phyloP scores from a whole-genome alignment of 2,797 vertebrate genomes.

The Periparus ater region DNA sequence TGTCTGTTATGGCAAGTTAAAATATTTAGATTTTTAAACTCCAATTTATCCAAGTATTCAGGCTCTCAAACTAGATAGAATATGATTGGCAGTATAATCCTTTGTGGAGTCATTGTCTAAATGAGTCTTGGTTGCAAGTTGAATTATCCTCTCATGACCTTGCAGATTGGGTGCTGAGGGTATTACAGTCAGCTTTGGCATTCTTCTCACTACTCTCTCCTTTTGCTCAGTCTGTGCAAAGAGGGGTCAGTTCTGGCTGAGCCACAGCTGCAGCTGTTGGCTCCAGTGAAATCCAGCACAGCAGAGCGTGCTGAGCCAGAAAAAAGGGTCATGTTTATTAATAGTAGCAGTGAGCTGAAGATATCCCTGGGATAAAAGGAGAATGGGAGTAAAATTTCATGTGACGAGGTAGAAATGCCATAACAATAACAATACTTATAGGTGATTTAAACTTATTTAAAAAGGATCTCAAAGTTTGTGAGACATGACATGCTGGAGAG shows the following conservation, averaged over 20 bases:
- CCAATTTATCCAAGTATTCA: background rate
- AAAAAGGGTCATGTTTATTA: background rate
- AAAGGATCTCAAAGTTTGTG: background rate
- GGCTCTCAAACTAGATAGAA: background rate
- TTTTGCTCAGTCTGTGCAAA: background rate
- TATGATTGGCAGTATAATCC: background rate
- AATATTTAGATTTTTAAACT: background rate
- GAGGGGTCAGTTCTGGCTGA: background rate
- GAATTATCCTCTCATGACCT: background rate
- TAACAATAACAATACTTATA: background rate
- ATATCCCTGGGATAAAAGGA: background rate
- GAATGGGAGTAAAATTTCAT: background rate
- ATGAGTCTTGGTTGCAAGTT: background rate
- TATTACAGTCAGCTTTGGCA: background rate
- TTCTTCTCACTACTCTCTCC: background rate
- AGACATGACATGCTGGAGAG: background rate
- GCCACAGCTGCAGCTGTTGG: background rate
- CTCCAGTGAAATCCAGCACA: background rate
- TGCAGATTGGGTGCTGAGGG: background rate
- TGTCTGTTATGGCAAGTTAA: background rate
- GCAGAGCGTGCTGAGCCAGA: background rate
- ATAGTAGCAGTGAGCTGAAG: background rate
- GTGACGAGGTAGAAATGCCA: background rate
- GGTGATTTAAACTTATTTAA: background rate
- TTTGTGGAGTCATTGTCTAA: background rate